phyloP scores from a whole-genome alignment of 1,140 invertebrate species.

The Alviniconcha marisindica region DNA sequence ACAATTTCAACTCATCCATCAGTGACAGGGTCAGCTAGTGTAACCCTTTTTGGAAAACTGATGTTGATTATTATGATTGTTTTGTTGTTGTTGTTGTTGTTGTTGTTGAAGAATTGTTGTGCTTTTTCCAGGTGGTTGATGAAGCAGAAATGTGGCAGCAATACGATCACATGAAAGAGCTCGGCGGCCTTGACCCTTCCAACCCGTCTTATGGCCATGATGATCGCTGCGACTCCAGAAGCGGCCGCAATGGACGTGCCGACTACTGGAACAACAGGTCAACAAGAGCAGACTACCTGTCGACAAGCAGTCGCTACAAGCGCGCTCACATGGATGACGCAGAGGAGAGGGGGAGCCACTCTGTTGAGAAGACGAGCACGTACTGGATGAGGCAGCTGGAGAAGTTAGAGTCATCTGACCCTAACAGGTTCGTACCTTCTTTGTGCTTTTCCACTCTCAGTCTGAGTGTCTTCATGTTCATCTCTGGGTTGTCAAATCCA shows the following conservation, averaged over 20 bases:
- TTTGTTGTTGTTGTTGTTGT: not conserved
- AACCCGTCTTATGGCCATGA: slow-evolving; percentile 26
- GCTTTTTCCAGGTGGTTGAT: slow-evolving; percentile 66
- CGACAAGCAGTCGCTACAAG: slow-evolving; percentile 28
- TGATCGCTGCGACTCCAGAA: slow-evolving; percentile 17
- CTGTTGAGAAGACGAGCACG: slow-evolving; percentile 37
- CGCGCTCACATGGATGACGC: slow-evolving; percentile 60
- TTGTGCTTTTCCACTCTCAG: no score
- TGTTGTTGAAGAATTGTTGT: not conserved
- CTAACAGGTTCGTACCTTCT: slow-evolving; percentile 58
- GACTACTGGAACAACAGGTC: slow-evolving; percentile 19
- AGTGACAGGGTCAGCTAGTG: no score
- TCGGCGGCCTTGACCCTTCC: slow-evolving; percentile 27
- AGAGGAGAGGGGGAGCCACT: slow-evolving; percentile 7
- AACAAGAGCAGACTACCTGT: not conserved
- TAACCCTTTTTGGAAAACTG: no score
- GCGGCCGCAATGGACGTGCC: not conserved
- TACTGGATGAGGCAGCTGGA: slow-evolving; percentile 59
- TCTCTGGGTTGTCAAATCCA: no score
- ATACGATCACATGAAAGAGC: slow-evolving; percentile 55
- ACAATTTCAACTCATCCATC: no score
- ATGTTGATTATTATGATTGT: not conserved
- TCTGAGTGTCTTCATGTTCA: no score
- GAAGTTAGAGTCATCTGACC: slow-evolving; percentile 57
- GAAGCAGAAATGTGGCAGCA: slow-evolving; percentile 74